These are phyloP conservation scores for Hemichromis elongatus DNA, from an alignment of 2,113 vertebrate species.

Conservation along the genomic window DNA sequence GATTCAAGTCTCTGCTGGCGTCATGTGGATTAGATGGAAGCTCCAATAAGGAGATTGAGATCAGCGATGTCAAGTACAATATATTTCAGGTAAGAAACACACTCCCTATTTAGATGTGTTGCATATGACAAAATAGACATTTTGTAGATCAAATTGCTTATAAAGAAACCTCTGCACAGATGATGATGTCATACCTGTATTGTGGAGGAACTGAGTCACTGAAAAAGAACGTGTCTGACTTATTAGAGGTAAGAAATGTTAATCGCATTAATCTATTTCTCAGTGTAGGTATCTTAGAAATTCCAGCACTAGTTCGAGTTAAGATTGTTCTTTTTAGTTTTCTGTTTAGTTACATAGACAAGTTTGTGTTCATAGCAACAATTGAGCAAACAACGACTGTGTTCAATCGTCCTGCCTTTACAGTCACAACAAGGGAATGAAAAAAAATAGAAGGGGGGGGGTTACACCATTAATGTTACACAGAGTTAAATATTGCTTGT, in stretches of 20 bases:
- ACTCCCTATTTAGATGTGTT: background rate
- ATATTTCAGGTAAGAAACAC: constrained; percentile 83
- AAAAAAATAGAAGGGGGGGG: too few species aligned
- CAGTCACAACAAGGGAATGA: too few species aligned
- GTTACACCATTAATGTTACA: background rate
- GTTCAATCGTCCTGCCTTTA: rapidly evolving
- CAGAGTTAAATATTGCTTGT: background rate
- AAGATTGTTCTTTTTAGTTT: background rate
- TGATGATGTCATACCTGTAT: constrained; percentile 98
- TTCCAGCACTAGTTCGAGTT: background rate
- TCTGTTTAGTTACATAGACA: background rate
- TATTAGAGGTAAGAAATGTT: constrained; percentile 84
- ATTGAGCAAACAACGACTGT: background rate
- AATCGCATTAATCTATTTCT: background rate
- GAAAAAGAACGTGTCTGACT: constrained; percentile 80
- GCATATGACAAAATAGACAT: background rate
- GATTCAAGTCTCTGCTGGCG: constrained; percentile 89
- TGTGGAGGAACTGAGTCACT: constrained; percentile 89
- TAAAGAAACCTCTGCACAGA: constrained; percentile 67
- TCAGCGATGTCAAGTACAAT: constrained; percentile 86
- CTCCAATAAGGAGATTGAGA: constrained; percentile 83
- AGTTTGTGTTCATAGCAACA: background rate
- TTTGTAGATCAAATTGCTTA: background rate
- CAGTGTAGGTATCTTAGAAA: rapidly evolving
- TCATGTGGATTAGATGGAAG: constrained; percentile 75